A percentile compares a stretch with the other conserved stretches of the same genome.
These are phyloP conservation scores for Ammodytes marinus DNA, from an alignment of 2,113 vertebrate species.

Conservation along the genomic window DNA sequence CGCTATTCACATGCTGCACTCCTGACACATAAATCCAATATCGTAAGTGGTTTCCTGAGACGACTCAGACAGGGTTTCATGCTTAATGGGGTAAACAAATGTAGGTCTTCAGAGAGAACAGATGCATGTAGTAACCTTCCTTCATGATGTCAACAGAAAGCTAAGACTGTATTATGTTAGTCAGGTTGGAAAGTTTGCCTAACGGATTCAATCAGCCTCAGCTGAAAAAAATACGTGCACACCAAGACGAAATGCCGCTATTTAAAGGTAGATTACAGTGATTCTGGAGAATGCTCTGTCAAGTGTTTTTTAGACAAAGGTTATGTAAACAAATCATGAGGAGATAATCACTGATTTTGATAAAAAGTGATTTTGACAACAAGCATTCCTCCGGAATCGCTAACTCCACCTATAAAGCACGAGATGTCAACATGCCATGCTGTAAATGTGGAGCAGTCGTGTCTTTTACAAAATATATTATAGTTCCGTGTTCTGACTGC, in stretches of 20 bases:
- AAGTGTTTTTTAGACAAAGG: too few relatives aligned
- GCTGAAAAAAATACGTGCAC: not conserved
- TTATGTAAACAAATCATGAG: too few relatives aligned
- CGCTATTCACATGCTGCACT: constrained; percentile 18
- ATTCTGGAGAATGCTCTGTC: too few relatives aligned
- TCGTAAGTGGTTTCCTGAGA: constrained; percentile 17
- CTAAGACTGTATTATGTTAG: constrained; percentile 24
- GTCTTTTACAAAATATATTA: not conserved
- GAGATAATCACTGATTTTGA: too few relatives aligned
- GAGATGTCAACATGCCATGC: not conserved
- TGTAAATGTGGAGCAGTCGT: not conserved
- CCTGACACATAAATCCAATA: constrained; percentile 38
- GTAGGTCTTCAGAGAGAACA: constrained; percentile 9
- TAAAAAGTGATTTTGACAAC: too few relatives aligned
- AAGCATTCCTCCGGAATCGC: too few relatives aligned
- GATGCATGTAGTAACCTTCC: constrained; percentile 15
- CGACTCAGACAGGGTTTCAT: constrained; percentile 38
- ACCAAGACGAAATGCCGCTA: not conserved
- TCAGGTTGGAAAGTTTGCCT: constrained; percentile 21
- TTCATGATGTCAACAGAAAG: not conserved
- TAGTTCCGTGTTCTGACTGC: not conserved
- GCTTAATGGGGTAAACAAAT: constrained; percentile 24
- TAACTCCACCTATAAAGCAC: not conserved
- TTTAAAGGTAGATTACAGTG: not conserved
- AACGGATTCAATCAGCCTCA: not conserved